phyloP scores from a whole-genome alignment of 1,140 invertebrate species.

The Ditylenchus dipsaci region DNA sequence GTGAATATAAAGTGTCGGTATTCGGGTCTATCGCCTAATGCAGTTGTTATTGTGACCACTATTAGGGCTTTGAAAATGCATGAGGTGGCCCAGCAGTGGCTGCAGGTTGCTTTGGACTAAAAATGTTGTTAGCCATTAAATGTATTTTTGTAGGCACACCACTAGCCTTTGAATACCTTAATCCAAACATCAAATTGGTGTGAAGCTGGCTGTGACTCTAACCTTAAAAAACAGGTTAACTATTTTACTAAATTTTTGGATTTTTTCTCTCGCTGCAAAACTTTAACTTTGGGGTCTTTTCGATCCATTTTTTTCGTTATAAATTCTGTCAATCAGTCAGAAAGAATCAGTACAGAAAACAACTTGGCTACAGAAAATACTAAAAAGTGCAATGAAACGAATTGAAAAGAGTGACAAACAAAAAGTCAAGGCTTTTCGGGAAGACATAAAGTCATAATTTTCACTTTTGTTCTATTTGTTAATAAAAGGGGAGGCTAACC shows the following conservation, averaged over 20 bases:
- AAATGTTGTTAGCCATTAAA: constrained; percentile 11
- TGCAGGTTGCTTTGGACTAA: constrained; percentile 60
- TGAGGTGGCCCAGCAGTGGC: constrained; percentile 86
- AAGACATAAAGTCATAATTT: too few species aligned
- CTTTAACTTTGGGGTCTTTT: too few species aligned
- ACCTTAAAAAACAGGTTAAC: constrained; percentile 72
- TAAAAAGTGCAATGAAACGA: too few species aligned
- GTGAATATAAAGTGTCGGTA: constrained; percentile 67
- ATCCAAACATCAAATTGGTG: constrained; percentile 86
- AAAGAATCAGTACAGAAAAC: too few species aligned
- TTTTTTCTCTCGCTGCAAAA: too few species aligned
- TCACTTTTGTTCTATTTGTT: too few species aligned
- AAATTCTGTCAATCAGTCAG: too few species aligned
- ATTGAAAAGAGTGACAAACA: too few species aligned
- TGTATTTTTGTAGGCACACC: constrained; percentile 66
- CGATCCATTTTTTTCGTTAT: too few species aligned
- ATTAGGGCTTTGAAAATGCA: constrained; percentile 96
- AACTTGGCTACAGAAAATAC: too few species aligned
- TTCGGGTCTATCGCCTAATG: constrained; percentile 73
- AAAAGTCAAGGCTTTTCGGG: too few species aligned
- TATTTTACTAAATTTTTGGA: background rate
- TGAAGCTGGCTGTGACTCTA: constrained; percentile 74
- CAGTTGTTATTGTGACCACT: constrained; percentile 85
- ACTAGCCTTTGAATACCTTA: constrained; percentile 73
- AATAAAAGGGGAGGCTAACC: too few species aligned